Evolutionary conservation across 1,140 invertebrate species (phyloP), one percentile per base, ranked within the genome.

Genomic region (Hermetia illucens): DNA sequence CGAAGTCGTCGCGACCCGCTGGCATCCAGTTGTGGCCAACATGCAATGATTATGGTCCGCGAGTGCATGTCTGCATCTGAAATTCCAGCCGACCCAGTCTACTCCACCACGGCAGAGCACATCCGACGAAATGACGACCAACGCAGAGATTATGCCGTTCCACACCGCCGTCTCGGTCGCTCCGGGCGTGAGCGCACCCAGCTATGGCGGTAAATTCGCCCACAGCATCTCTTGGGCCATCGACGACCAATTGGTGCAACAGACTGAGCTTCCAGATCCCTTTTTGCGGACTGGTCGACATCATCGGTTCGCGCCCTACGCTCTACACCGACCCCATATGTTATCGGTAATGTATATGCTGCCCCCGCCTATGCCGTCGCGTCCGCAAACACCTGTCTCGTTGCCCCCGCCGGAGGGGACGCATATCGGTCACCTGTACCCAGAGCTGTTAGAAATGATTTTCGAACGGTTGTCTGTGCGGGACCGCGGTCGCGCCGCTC

Each of bases 371-470:
- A 46, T 76, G 71, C 64, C 76, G 44, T 55, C 62, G 43, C 44
- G 55, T 45, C 50, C 50, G 38, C 9, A 20, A 12, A 24, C 34
- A 43, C 20, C 38, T 43, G 50, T 51, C 24, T 54, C 52, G 39
- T 50, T 54, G 18, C 45, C 53, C 21, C 49, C 49, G 44, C 53
- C 53, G 21, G 67, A 71, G 27, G 74, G 72, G 42, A 82, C 81
- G 32, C 84, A 90, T 63, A 82, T 93, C 43, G 84, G 83, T 12
- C 75, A 80, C 51, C 67, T 94, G 12, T 94, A 93, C 63, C 90
- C 91, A 3, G 90, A 95, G 58, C 77, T 95, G 39, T 63, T 96
- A 20, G 83, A 88, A 16, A 72, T 91, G 43, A 93, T 96, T 51
- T 95, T 96, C 58, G 75, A 82, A 47, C 80, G 89, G 60, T 66